Base-by-base conservation (phyloP, 2,888 invertebrate genomes). In the Nemapogon koenigi region DNA sequence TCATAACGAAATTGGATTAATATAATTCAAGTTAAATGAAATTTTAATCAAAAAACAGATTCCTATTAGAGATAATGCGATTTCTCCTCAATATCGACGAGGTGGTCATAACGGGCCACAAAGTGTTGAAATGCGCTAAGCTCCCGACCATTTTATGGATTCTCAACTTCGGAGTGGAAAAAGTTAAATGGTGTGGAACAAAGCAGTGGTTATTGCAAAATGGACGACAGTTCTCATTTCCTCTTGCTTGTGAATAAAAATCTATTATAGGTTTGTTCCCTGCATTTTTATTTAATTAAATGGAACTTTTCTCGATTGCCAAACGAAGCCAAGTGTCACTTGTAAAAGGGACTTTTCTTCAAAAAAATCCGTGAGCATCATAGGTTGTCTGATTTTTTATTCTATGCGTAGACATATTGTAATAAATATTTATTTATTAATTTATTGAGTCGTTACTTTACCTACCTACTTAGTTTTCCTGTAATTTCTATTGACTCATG, bases 161-260 rank as follows among this genome's bases (percentile, higher is more conserved):
- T 33, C 33, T 33, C 18, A 33, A 33, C 13, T 33, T 33, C 19
- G 17, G 19, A 33, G 33, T 33, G 33, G 33, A 33, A 33, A 33
- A 68, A 64, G 67, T 67, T 68, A 62, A 70, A 70, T 69, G 67
- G 66, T 48, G 53, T 48, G 68, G 68, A 68, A 70, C 59, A 58
- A 63, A 63, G 57, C 59, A 59, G 57, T 55, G 59, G 61, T 65
- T 65, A 68, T 66, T 65, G 63, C 66, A 64, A 67, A n/a, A 68
- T 64, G 64, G 62, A 62, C 57, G 66, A 65, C 64, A 62, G 58
- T 62, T 56, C 58, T 68, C 62, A 67, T 68, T 68, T 67, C 65
- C 44, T 37, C 37, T 33, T 35, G 19, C 41, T 39, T 19, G 58
- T 52, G 56, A 58, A 53, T 57, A 55, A n/a, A n/a, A n/a, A n/a